Evolutionary conservation across 2,113 vertebrate genomes (phyloP).

Genomic region (Cyprinodon tularosa): DNA sequence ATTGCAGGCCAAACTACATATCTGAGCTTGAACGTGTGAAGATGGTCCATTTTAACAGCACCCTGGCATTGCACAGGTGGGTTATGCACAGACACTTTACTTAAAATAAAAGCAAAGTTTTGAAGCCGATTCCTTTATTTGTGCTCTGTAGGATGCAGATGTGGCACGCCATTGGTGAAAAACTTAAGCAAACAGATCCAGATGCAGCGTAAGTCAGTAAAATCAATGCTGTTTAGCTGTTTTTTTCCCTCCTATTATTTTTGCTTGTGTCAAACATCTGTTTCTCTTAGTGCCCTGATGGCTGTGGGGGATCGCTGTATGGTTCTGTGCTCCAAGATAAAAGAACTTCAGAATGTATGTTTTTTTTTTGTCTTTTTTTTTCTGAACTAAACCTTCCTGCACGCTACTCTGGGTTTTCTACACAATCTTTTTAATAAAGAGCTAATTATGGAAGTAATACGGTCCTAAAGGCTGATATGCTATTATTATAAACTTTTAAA

Average conservation of each 20-base stretch:
- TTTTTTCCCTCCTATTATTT: neutral
- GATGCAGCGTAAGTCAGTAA: constrained; percentile 68
- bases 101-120: neutral
- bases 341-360: constrained; percentile 69
- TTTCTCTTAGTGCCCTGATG: constrained; percentile 65
- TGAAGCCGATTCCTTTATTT: neutral
- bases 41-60: constrained; percentile 73
- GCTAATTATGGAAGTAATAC: too few species aligned
- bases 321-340: constrained; percentile 66
- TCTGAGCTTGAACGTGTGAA: constrained; percentile 72
- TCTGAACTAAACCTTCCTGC: too few species aligned
- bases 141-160: constrained; percentile 78
- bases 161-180: constrained; percentile 75
- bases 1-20: constrained; percentile 71
- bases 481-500: too few species aligned
- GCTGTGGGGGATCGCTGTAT: constrained; percentile 61
- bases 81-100: neutral
- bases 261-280: neutral
- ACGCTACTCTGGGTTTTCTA: too few species aligned
- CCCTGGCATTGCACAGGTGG: constrained; percentile 77
- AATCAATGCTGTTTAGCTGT: neutral
- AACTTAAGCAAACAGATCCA: constrained; percentile 65
- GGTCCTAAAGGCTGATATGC: too few species aligned
- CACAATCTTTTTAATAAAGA: too few species aligned
- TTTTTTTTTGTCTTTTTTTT: neutral